phyloP scores from a whole-genome alignment of 2,113 vertebrate genomes.

The Chaetops frenatus region DNA sequence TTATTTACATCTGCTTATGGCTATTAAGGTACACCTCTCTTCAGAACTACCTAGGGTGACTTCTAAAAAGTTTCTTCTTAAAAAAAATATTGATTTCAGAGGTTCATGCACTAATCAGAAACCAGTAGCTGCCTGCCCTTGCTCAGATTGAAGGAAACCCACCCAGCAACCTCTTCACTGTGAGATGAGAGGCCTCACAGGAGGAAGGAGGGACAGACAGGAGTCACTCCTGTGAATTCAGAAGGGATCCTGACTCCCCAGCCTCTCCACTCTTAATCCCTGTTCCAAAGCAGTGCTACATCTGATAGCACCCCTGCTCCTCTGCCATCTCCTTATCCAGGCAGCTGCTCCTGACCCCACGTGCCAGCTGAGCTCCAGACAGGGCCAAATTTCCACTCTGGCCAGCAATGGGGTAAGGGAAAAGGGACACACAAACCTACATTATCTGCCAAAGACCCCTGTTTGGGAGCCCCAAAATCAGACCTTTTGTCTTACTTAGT shows the following conservation, averaged over 20 bases:
- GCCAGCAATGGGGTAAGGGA: neutral
- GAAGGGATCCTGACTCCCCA: neutral
- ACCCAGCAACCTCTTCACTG: neutral
- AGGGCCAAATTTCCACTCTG: neutral
- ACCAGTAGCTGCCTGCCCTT: neutral
- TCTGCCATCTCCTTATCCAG: neutral
- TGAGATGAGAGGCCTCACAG: neutral
- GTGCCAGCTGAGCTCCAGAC: neutral
- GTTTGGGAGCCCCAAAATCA: neutral
- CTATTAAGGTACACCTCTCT: neutral
- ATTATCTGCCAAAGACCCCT: neutral
- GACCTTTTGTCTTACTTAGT: neutral
- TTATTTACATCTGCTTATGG: neutral
- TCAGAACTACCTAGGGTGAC: neutral
- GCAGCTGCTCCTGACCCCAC: neutral
- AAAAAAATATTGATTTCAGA: neutral
- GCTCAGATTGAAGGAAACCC: neutral
- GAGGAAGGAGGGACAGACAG: neutral
- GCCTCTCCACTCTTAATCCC: neutral
- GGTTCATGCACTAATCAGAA: neutral
- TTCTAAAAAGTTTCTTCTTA: neutral
- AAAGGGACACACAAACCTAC: neutral
- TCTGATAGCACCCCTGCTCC: neutral
- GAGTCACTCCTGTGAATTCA: neutral
- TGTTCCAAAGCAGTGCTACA: neutral